Evolutionary conservation across 64 coral and sea anemone genomes (phyloP).

Genomic region (Anthopleura sola): DNA sequence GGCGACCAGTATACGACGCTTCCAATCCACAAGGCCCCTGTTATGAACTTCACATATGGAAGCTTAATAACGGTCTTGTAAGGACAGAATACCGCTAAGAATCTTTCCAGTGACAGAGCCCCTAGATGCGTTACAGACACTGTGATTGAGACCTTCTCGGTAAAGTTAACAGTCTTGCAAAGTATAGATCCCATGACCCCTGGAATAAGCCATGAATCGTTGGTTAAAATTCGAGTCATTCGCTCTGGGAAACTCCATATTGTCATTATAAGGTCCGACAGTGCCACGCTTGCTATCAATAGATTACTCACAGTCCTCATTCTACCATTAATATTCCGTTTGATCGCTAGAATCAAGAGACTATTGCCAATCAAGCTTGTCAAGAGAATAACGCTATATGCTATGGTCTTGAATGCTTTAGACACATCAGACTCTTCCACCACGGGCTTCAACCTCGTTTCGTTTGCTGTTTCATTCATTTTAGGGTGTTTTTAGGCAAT

Average conservation of each 20-base stretch:
- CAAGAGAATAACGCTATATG: constrained; percentile 22
- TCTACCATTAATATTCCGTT: constrained; percentile 54
- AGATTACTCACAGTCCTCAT: constrained; percentile 83
- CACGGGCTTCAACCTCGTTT: background rate
- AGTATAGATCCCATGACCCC: constrained; percentile 47
- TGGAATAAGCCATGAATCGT: constrained; percentile 55
- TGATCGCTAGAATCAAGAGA: constrained; percentile 65
- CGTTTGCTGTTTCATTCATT: background rate
- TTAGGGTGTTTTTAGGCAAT: background rate
- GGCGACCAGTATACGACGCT: constrained; percentile 52
- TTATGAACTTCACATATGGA: constrained; percentile 29
- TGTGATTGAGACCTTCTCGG: constrained; percentile 66
- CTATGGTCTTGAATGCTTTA: constrained; percentile 12
- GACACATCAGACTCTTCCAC: background rate
- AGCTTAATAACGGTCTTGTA: constrained; percentile 45
- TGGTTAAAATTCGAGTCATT: constrained; percentile 53
- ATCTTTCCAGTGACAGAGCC: constrained; percentile 62
- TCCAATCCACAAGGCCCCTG: constrained; percentile 39
- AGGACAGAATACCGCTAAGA: constrained; percentile 66
- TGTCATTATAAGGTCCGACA: constrained; percentile 62
- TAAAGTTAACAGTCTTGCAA: constrained; percentile 51
- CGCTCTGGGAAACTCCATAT: constrained; percentile 67
- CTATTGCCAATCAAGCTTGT: constrained; percentile 51
- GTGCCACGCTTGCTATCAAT: constrained; percentile 65
- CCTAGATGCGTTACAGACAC: constrained; percentile 65